Evolutionary conservation across 1,140 invertebrate species (phyloP).

Genomic region (Episyrphus balteatus): DNA sequence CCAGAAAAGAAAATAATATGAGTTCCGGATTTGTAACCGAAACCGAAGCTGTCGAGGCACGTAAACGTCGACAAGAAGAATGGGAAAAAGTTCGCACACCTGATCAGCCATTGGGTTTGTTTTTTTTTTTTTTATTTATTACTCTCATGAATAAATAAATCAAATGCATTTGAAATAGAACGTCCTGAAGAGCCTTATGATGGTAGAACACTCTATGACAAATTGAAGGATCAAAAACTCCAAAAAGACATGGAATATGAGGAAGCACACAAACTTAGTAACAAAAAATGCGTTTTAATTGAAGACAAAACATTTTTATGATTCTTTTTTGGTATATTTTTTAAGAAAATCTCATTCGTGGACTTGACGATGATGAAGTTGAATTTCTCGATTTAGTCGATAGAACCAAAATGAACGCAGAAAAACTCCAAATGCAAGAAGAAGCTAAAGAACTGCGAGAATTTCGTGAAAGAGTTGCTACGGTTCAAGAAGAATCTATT

Average conservation of each 20-base stretch:
- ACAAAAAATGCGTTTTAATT: constrained; percentile 25
- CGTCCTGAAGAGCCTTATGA: constrained; percentile 76
- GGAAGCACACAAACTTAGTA: constrained; percentile 87
- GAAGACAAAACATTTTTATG: not conserved
- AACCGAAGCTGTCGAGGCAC: constrained; percentile 67
- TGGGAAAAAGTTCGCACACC: constrained; percentile 86
- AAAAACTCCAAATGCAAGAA: constrained; percentile 65
- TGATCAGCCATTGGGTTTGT: constrained; percentile 74
- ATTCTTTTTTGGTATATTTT: constrained; percentile 11
- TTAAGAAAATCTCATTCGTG: constrained; percentile 88
- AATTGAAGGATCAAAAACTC: constrained; percentile 82
- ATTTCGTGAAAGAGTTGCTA: constrained; percentile 69
- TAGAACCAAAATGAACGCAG: constrained; percentile 69
- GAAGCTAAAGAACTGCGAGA: constrained; percentile 72
- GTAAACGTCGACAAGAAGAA: constrained; percentile 74
- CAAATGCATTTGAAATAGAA: constrained; percentile 43
- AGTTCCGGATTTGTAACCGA: constrained; percentile 84
- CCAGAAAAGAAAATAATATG: too few species aligned
- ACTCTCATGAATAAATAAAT: not conserved
- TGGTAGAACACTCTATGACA: constrained; percentile 71
- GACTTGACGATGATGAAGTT: constrained; percentile 89
- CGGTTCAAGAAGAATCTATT: constrained; percentile 59
- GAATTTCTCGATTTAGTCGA: constrained; percentile 86
- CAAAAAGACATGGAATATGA: constrained; percentile 89
- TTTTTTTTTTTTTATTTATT: not conserved